Percentiles rank a stretch among this genome's conserved stretches.
Evolutionary conservation across 2,113 vertebrate species (phyloP).

Genomic region (Brachyhypopomus gauderio): DNA sequence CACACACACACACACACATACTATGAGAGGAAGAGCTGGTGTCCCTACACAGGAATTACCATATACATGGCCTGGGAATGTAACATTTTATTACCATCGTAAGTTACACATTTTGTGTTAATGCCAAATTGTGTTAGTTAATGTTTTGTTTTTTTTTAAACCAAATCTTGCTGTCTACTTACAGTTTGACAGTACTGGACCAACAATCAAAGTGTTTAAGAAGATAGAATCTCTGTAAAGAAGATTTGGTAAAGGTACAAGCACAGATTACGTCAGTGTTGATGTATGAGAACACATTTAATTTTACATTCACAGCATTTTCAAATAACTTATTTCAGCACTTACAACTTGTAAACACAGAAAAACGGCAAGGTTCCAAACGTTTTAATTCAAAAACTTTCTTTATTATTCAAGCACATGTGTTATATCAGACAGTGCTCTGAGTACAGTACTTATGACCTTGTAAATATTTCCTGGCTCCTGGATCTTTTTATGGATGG

Average conservation of each 20-base stretch:
- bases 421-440: slow-evolving; percentile 3
- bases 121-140: neutral
- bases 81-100: neutral
- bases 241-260: neutral
- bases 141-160: neutral
- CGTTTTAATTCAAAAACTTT: slow-evolving; percentile 13
- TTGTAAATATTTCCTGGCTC: slow-evolving; percentile 43
- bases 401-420: slow-evolving; percentile 8
- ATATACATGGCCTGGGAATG: neutral
- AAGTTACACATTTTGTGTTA: neutral
- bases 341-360: neutral
- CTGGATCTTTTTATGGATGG: slow-evolving; percentile 16
- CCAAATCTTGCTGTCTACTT: neutral
- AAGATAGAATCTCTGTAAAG: neutral
- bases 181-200: neutral
- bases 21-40: neutral
- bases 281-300: slow-evolving; percentile 9
- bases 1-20: slow-evolving; percentile 5
- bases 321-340: neutral
- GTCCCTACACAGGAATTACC: slow-evolving; percentile 6
- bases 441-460: slow-evolving; percentile 23
- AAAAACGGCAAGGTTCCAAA: neutral
- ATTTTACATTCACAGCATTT: neutral
- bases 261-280: neutral
- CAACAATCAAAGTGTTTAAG: neutral